These are phyloP conservation scores for Paragorgia papillata DNA, from an alignment of 92 coral and sea anemone species.

Conservation along the genomic window DNA sequence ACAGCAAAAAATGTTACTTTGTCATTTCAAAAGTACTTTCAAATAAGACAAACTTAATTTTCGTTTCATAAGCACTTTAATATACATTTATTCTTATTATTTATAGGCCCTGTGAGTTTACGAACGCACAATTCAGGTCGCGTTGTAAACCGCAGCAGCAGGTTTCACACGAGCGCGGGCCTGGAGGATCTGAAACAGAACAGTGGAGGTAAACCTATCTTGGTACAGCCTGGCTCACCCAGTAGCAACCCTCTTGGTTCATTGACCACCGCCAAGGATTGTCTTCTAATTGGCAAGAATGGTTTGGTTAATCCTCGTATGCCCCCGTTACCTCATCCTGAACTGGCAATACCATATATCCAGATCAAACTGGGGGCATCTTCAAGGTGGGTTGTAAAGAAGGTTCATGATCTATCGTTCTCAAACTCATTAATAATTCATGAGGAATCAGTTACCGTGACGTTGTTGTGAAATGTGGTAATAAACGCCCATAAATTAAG, in stretches of 20 bases:
- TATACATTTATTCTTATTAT: too few species aligned
- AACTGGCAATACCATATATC: conserved; percentile 72
- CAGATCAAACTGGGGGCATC: conserved; percentile 87
- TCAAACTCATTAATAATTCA: too few species aligned
- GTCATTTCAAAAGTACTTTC: too few species aligned
- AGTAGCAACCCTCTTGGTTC: conserved; percentile 79
- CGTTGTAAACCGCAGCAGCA: conserved; percentile 97
- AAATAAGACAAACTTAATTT: too few species aligned
- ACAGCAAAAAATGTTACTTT: too few species aligned
- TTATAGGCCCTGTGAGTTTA: conserved; percentile 85
- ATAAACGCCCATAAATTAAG: too few species aligned
- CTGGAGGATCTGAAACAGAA: conserved; percentile 80
- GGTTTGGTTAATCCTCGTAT: conserved; percentile 89
- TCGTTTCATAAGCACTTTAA: too few species aligned
- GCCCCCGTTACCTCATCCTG: conserved; percentile 96
- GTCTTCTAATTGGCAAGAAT: conserved; percentile 76
- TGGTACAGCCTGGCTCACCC: conserved; percentile 89
- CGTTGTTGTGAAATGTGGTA: too few species aligned
- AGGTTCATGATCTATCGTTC: too few species aligned
- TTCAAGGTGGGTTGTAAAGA: conserved; percentile 55
- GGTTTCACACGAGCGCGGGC: conserved; percentile 99
- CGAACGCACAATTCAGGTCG: conserved; percentile 94
- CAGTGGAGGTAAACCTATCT: conserved; percentile 53
- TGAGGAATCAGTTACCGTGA: too few species aligned
- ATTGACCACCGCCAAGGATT: conserved; percentile 70